Evolutionary conservation across 2,888 invertebrate species (phyloP).

Genomic region (Ellobium chinense): DNA sequence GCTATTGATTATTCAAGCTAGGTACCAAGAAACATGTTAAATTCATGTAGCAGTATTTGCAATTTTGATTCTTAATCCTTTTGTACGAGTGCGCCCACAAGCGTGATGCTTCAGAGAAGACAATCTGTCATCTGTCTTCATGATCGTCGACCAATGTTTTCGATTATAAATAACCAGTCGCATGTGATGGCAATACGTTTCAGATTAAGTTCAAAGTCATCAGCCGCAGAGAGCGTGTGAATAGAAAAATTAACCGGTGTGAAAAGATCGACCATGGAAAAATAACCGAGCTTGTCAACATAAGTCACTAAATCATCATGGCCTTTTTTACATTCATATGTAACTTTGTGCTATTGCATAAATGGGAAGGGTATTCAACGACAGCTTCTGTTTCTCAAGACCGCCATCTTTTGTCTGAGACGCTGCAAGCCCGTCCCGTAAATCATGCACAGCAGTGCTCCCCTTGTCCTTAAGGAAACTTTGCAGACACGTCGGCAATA

Average conservation of each 20-base stretch:
- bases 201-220: conserved; percentile 19
- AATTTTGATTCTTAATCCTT: too few relatives aligned
- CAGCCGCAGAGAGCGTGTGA: not conserved
- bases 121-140: too few relatives aligned
- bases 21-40: too few relatives aligned
- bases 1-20: too few relatives aligned
- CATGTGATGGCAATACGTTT: conserved; percentile 18
- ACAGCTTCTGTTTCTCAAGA: conserved; percentile 2
- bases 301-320: conserved; percentile 8
- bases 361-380: not conserved
- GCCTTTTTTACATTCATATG: conserved; percentile 29
- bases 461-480: not conserved
- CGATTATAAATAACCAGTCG: too few relatives aligned
- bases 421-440: not conserved
- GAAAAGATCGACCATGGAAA: conserved; percentile 14
- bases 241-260: conserved; percentile 14
- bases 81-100: too few relatives aligned
- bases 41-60: too few relatives aligned
- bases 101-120: too few relatives aligned
- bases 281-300: not conserved
- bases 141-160: too few relatives aligned
- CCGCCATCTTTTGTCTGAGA: not conserved
- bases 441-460: conserved; percentile 17
- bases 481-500: not conserved
- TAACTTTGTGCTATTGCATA: conserved; percentile 15